Evolutionary conservation across 2,888 invertebrate genomes (phyloP).

Genomic region (Graphium colonna): DNA sequence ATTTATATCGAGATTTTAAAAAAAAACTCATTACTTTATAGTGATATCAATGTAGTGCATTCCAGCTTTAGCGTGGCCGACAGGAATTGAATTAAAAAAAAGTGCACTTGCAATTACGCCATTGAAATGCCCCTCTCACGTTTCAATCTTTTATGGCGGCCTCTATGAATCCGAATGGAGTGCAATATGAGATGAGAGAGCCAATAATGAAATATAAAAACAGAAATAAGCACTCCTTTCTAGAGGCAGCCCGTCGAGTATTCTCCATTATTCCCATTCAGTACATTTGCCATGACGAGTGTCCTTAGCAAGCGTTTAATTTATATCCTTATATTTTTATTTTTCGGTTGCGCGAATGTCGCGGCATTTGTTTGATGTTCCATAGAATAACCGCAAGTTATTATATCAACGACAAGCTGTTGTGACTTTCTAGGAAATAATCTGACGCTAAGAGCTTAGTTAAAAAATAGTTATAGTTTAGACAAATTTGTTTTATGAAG

Average conservation of each 20-base stretch:
- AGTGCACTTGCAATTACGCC: constrained; percentile 77
- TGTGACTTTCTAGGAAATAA: background rate
- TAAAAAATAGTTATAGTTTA: no score
- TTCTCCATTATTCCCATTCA: constrained; percentile 73
- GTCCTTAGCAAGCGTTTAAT: constrained; percentile 65
- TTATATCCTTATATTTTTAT: constrained; percentile 41
- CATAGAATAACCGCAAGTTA: constrained; percentile 13
- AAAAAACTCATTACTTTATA: constrained; percentile 63
- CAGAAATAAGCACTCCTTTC: constrained; percentile 72
- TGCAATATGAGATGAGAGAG: constrained; percentile 77
- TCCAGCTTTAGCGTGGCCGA: constrained; percentile 71
- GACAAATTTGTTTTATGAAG: no score
- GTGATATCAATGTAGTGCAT: constrained; percentile 75
- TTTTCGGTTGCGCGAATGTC: constrained; percentile 24
- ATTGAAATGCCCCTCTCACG: constrained; percentile 76
- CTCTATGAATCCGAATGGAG: constrained; percentile 70
- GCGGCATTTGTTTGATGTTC: constrained; percentile 24
- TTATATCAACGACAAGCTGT: no score
- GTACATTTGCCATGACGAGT: constrained; percentile 65
- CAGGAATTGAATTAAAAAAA: constrained; percentile 73
- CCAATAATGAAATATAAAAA: constrained; percentile 79
- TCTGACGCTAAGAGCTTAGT: background rate
- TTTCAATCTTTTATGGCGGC: constrained; percentile 77
- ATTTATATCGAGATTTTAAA: constrained; percentile 35
- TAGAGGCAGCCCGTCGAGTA: constrained; percentile 59